Percentiles rank a stretch among this genome's conserved stretches.
Conservation (phyloP, 64 coral and sea anemone genomes). For the Anthopleura sola region DNA sequence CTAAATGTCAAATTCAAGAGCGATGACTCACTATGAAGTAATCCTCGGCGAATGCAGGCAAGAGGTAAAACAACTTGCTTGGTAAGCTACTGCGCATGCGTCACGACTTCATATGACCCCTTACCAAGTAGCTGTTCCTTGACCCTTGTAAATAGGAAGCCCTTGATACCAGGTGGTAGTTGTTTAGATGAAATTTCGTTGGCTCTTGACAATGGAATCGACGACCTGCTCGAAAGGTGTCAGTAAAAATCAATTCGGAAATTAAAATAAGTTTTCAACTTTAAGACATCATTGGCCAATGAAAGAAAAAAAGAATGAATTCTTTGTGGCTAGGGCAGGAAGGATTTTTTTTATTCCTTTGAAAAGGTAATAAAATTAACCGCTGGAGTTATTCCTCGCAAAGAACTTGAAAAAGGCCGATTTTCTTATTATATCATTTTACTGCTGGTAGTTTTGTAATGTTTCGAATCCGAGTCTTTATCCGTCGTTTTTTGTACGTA, state of each 20-base stretch:
- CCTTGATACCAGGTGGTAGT: not conserved
- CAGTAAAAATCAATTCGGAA: not conserved
- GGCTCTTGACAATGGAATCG: not conserved
- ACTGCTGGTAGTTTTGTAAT: not conserved
- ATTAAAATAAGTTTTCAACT: not conserved
- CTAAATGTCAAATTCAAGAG: slow-evolving; percentile 10
- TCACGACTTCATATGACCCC: not conserved
- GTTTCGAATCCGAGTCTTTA: not conserved
- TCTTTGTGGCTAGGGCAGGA: too few species aligned
- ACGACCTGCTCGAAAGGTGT: not conserved
- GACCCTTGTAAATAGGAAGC: not conserved
- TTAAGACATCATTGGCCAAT: too few species aligned
- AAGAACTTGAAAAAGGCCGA: too few species aligned
- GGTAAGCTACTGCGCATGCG: not conserved
- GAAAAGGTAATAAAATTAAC: too few species aligned
- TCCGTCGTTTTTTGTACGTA: too few species aligned
- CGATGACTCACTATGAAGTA: slow-evolving; percentile 17
- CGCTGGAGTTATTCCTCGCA: too few species aligned
- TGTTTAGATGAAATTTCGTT: not conserved
- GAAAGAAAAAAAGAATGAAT: too few species aligned
- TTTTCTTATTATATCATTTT: not conserved
- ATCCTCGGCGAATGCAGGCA: not conserved
- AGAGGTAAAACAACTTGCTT: not conserved
- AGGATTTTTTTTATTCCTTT: too few species aligned
- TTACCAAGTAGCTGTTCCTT: not conserved